Conservation (phyloP, 2,888 invertebrate species). For the Drosophila paramelanica region DNA sequence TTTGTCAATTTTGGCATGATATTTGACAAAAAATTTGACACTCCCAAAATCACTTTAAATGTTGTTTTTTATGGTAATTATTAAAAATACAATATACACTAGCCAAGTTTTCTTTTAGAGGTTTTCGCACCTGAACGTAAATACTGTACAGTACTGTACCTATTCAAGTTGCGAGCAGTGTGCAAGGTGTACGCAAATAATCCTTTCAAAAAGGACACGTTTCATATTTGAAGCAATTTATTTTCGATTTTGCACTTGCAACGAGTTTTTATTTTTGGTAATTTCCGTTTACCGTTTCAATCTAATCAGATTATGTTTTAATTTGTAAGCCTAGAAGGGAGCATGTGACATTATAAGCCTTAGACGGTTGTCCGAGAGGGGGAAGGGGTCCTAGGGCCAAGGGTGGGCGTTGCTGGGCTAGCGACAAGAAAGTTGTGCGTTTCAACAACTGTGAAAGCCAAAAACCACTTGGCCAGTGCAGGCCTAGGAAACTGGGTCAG, state of each 20-base stretch:
- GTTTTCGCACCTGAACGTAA: no score
- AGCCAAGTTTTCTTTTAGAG: no score
- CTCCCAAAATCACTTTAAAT: no score
- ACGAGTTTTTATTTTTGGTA: constrained; percentile 27
- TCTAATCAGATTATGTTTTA: constrained; percentile 63
- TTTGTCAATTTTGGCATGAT: no score
- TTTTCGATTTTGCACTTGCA: constrained; percentile 55
- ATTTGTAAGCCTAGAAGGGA: constrained; percentile 47
- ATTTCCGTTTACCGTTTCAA: constrained; percentile 68
- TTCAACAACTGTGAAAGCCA: constrained; percentile 43
- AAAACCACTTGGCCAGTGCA: constrained; percentile 57
- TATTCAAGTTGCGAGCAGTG: not conserved
- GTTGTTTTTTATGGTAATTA: no score
- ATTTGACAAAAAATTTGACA: no score
- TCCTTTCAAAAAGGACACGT: constrained; percentile 21
- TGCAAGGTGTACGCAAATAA: not conserved
- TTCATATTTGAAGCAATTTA: constrained; percentile 37
- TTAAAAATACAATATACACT: no score
- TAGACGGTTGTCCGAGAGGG: not conserved
- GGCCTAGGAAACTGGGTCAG: constrained; percentile 71
- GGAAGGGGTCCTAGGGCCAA: constrained; percentile 6
- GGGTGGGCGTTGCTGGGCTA: constrained; percentile 19
- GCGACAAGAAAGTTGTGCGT: constrained; percentile 51
- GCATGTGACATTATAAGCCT: constrained; percentile 10
- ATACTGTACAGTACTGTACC: no score